phyloP scores from a whole-genome alignment of 2,797 vertebrate species.

The Dryobates pubescens region DNA sequence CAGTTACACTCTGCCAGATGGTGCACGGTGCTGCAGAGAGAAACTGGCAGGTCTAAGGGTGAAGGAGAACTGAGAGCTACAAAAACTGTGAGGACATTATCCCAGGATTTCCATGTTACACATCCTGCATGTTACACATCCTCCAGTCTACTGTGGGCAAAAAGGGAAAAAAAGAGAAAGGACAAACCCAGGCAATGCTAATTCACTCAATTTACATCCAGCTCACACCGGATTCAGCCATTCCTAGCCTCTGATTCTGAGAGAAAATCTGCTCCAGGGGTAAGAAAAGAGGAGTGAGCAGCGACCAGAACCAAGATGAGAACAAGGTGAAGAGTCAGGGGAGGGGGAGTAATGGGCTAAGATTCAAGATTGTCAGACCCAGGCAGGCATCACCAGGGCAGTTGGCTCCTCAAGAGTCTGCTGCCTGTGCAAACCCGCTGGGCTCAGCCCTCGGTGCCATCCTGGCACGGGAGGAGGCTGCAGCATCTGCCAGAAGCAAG shows the following conservation, averaged over 20 bases:
- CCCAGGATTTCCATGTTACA: background rate
- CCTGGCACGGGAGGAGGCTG: background rate
- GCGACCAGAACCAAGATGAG: background rate
- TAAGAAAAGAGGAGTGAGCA: background rate
- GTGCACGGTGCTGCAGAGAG: background rate
- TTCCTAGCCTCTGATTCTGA: background rate
- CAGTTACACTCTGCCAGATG: background rate
- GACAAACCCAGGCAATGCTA: background rate
- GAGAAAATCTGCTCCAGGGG: background rate
- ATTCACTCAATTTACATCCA: background rate
- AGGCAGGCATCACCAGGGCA: background rate
- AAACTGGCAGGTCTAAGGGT: background rate
- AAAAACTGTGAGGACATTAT: background rate
- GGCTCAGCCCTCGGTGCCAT: background rate
- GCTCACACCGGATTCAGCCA: background rate
- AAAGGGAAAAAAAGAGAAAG: background rate
- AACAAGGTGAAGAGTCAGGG: background rate
- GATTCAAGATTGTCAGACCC: background rate
- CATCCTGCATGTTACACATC: background rate
- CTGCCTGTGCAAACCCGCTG: background rate
- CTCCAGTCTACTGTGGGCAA: background rate
- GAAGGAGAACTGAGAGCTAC: background rate
- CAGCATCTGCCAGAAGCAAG: background rate
- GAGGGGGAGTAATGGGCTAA: background rate
- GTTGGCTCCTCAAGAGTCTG: background rate